A percentile compares a stretch with the other conserved stretches of the same genome.
These are phyloP conservation scores for Euwallacea fornicatus DNA, from an alignment of 1,140 invertebrate genomes.

Conservation along the genomic window DNA sequence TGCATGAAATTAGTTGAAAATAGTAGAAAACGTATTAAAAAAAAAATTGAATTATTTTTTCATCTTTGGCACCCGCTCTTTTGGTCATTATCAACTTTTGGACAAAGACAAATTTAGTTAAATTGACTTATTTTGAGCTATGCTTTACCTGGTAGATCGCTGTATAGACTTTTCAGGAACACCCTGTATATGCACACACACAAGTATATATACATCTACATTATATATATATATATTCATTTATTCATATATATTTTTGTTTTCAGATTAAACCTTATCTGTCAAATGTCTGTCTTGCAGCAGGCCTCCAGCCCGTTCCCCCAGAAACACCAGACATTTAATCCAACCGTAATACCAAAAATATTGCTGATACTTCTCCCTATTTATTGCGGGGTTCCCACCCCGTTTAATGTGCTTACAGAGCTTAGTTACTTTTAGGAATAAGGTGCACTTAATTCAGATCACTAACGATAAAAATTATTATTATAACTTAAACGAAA, in stretches of 20 bases:
- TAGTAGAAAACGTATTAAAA: no score
- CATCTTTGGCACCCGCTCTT: no score
- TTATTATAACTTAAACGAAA: constrained; percentile 20
- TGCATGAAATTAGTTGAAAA: no score
- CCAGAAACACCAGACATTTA: constrained; percentile 16
- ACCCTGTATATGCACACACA: no score
- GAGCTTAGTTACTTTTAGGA: constrained; percentile 48
- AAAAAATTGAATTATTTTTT: no score
- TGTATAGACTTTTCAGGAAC: no score
- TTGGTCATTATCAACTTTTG: no score
- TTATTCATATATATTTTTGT: constrained; percentile 6
- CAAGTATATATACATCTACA: no score
- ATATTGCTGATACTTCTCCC: constrained; percentile 47
- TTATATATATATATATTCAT: no score
- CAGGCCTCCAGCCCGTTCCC: not conserved
- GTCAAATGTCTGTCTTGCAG: not conserved
- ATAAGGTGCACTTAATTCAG: constrained; percentile 50
- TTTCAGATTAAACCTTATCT: constrained; percentile 34
- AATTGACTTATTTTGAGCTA: no score
- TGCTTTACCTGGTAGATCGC: no score
- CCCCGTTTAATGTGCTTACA: constrained; percentile 46
- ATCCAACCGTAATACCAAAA: constrained; percentile 42
- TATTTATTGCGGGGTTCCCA: constrained; percentile 30
- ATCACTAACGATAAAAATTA: constrained; percentile 39
- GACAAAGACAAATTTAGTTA: no score